Conservation (phyloP, 2,113 vertebrate species). For the Elephantulus edwardii region DNA sequence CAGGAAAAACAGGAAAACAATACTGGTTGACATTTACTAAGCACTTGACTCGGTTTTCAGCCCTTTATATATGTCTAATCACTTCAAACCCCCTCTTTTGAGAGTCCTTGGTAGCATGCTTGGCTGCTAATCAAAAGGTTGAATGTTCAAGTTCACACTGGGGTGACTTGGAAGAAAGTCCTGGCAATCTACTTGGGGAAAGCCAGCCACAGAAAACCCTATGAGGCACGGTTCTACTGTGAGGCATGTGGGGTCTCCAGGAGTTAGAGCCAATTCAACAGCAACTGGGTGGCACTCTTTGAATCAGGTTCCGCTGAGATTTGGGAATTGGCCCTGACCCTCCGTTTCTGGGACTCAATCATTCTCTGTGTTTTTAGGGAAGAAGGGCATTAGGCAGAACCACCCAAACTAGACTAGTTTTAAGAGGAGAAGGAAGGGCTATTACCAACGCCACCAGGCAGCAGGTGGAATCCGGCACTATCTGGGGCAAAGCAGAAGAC, state of each 20-base stretch:
- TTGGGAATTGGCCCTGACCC: neutral
- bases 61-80: neutral
- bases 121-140: neutral
- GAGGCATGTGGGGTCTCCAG: neutral
- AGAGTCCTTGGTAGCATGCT: neutral
- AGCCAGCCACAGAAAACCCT: neutral
- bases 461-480: accelerated
- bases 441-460: neutral
- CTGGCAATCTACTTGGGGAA: neutral
- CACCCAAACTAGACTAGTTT: neutral
- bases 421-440: neutral
- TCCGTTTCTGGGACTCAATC: neutral
- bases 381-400: neutral
- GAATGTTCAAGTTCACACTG: neutral
- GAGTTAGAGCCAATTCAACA: neutral
- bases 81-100: neutral
- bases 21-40: accelerated
- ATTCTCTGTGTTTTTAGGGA: neutral
- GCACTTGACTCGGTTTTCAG: neutral
- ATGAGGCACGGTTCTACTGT: neutral
- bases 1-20: neutral
- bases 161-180: neutral
- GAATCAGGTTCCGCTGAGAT: neutral
- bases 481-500: neutral
- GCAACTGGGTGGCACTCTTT: neutral